Evolutionary conservation across 2,797 vertebrate species (phyloP).

Genomic region (Rhynchonycteris naso): DNA sequence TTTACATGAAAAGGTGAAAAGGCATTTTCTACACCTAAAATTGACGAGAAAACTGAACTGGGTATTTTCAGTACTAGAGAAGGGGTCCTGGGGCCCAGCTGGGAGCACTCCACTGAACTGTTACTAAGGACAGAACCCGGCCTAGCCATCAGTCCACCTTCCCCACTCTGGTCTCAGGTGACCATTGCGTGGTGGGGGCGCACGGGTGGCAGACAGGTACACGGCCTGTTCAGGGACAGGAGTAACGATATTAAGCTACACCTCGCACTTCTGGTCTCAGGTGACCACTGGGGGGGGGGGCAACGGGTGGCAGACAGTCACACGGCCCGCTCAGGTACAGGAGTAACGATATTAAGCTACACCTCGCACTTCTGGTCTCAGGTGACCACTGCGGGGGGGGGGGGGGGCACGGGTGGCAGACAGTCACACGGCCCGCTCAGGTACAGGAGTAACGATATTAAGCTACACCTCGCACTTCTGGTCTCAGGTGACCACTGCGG

Average conservation of each 20-base stretch:
- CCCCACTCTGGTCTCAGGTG: not conserved
- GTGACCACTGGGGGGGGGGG: too few relatives aligned
- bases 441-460: not conserved
- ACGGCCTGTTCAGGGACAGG: not conserved
- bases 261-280: not conserved
- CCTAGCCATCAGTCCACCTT: not conserved
- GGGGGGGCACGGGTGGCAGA: not conserved
- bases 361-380: not conserved
- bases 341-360: not conserved
- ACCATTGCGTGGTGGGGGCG: not conserved
- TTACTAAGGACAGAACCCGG: not conserved
- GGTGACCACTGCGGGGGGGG: not conserved
- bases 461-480: not conserved
- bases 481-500: too few relatives aligned
- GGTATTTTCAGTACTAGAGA: not conserved
- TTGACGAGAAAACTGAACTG: not conserved
- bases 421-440: not conserved
- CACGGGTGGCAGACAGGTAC: not conserved
- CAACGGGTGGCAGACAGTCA: too few relatives aligned
- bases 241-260: not conserved
- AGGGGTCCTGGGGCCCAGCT: not conserved
- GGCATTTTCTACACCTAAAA: not conserved
- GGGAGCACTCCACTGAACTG: not conserved
- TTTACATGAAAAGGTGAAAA: not conserved
- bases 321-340: not conserved